Conservation (phyloP, 2,888 invertebrate species). For the Idaea straminata region DNA sequence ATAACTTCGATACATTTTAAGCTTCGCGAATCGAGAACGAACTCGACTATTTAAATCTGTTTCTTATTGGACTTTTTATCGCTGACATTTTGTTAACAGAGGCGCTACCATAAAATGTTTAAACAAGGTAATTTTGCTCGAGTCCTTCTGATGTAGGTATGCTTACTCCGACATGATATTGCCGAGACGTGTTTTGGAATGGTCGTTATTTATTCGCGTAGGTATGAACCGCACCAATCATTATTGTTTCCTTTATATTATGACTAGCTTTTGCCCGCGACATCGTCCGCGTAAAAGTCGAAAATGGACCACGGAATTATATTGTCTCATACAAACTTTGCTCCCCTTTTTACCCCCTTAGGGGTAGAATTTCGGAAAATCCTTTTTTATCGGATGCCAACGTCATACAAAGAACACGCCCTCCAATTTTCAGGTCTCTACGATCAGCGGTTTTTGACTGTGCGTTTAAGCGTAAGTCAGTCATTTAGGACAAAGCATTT, state of each 20-base stretch:
- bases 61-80: slow-evolving; percentile 31
- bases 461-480: too few species aligned
- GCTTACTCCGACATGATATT: not conserved
- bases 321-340: too few species aligned
- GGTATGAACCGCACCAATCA: slow-evolving; percentile 6
- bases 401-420: too few species aligned
- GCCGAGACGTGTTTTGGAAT: not conserved
- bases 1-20: slow-evolving; percentile 46
- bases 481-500: too few species aligned
- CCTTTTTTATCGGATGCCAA: too few species aligned
- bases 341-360: too few species aligned
- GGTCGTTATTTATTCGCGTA: slow-evolving; percentile 9
- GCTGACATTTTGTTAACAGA: slow-evolving; percentile 9
- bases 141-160: not conserved
- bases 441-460: too few species aligned
- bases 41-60: slow-evolving; percentile 34
- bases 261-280: too few species aligned
- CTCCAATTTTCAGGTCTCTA: too few species aligned
- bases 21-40: slow-evolving; percentile 38
- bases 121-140: slow-evolving; percentile 7
- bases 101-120: slow-evolving; percentile 1
- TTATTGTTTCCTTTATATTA: not conserved
- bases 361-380: too few species aligned
- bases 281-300: too few species aligned
- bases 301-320: too few species aligned